Conservation (phyloP, 2,797 vertebrate genomes). For the Aldrovandia affinis region DNA sequence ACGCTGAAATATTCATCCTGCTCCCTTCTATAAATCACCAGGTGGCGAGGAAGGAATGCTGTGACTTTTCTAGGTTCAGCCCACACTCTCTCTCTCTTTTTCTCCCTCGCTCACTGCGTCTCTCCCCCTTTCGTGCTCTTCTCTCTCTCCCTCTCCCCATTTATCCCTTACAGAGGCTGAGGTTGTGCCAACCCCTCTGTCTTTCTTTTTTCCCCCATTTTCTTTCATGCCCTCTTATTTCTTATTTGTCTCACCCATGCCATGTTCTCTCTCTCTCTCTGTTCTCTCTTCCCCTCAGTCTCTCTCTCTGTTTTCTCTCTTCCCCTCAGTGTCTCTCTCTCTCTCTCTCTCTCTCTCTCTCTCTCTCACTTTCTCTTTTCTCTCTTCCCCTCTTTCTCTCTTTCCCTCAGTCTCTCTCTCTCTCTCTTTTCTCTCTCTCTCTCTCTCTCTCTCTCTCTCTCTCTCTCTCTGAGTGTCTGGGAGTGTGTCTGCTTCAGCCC, state of each 20-base stretch:
- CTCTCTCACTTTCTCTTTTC: background rate
- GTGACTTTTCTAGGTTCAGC: slow-evolving; percentile 52
- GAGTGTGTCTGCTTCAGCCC: slow-evolving; percentile 83
- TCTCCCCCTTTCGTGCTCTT: slow-evolving; percentile 6
- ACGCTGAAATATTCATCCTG: slow-evolving; percentile 70
- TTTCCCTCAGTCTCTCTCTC: background rate
- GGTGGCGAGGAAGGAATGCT: slow-evolving; percentile 39
- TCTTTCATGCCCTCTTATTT: background rate
- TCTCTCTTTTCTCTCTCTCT: background rate
- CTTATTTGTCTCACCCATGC: slow-evolving; percentile 16
- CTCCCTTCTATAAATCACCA: slow-evolving; percentile 69
- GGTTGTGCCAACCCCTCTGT: background rate
- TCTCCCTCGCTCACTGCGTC: background rate
- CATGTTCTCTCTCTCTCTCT: background rate
- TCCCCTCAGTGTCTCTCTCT: background rate
- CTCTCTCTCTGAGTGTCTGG: background rate
- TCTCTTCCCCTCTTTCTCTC: background rate
- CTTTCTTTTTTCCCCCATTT: slow-evolving; percentile 21
- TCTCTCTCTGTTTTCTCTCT: background rate
- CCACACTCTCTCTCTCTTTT: slow-evolving; percentile 39
- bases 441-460: background rate
- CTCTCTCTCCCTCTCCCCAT: background rate
- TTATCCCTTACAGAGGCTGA: background rate
- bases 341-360: slow-evolving; percentile 31
- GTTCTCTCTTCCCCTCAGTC: background rate